A percentile compares a stretch with the other conserved stretches of the same genome.
phyloP scores from a whole-genome alignment of 2,797 vertebrate species.

The Bovichtus variegatus region DNA sequence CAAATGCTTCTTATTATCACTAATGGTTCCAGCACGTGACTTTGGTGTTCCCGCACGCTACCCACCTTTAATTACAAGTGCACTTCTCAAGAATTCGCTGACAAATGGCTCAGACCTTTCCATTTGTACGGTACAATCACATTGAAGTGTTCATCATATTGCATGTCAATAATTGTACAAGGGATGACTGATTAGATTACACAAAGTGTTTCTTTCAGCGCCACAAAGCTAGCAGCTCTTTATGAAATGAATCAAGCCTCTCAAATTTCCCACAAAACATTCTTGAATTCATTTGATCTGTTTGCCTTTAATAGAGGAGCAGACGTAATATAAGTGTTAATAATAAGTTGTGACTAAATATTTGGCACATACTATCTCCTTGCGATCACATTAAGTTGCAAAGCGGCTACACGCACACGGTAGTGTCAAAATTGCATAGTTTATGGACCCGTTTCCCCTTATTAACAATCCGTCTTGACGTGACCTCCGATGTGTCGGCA shows the following conservation, averaged over 20 bases:
- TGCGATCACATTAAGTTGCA: constrained; percentile 18
- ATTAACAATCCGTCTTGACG: constrained; percentile 40
- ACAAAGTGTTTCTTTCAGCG: constrained; percentile 38
- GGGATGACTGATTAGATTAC: constrained; percentile 37
- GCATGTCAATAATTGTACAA: constrained; percentile 41
- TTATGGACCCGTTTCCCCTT: constrained; percentile 27
- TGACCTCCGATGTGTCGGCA: constrained; percentile 62
- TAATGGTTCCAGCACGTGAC: constrained; percentile 49
- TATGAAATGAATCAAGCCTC: constrained; percentile 49
- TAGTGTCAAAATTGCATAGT: constrained; percentile 39
- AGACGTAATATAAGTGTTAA: constrained; percentile 18
- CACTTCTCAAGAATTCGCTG: constrained; percentile 29
- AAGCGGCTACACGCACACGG: constrained; percentile 30
- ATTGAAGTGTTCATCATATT: constrained; percentile 38
- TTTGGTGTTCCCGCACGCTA: constrained; percentile 12
- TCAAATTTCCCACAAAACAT: constrained; percentile 14
- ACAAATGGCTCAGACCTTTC: constrained; percentile 25
- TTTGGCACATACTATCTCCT: constrained; percentile 30
- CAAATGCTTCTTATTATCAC: constrained; percentile 59
- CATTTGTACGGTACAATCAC: constrained; percentile 40
- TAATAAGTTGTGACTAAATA: constrained; percentile 44
- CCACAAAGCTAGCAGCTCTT: constrained; percentile 5
- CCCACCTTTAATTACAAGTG: constrained; percentile 55
- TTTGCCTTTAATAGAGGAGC: constrained; percentile 26
- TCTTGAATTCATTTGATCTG: constrained; percentile 38